Evolutionary conservation across 2,888 invertebrate species (phyloP), one percentile per base, ranked within the genome.

Genomic region (Endotricha flammealis): DNA sequence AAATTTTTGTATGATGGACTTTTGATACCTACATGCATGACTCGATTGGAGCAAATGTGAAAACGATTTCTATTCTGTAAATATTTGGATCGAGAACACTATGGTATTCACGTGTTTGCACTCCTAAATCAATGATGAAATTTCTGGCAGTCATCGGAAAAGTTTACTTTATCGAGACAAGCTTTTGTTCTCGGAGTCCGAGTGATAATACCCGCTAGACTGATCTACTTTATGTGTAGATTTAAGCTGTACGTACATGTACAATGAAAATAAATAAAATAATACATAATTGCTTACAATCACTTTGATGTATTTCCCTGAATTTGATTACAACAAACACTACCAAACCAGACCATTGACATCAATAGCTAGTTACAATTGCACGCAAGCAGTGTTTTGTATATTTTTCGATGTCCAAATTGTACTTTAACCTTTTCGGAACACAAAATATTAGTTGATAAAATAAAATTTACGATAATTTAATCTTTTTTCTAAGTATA

Each of bases 101-200:
- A 25, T 17, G 32, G 16, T 8, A 25, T 12, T 14, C 28, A 13
- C 13, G 17, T 10, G 25, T 17, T 46, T 10, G 14, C n/a, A 14
- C 11, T 17, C 48, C 44, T 60, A 60, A 61, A 64, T 57, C 47
- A 44, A n/a, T 34, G 41, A 42, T 45, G 42, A 43, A 49, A 49
- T 41, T 13, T 29, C 29, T 41, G 32, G 42, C 39, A 29, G 27
- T 39, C 41, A 38, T 40, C 32, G 13, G 35, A 48, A 41, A 42
- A 40, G 42, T 53, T 50, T 53, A 54, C 45, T 30, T 38, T 39
- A 41, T 40, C 41, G 30, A 38, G 24, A 44, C 38, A 39, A 37
- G 40, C 45, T 48, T 46, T 53, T 50, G 39, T 50, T 46, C 39
- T 36, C 33, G 48, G 50, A 52, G 28, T 34, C n/a, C 11, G 12